Evolutionary conservation across 2,113 vertebrate genomes (phyloP), one percentile per base, ranked within the genome.

Genomic region (Sinocyclocheilus anshuiensis): DNA sequence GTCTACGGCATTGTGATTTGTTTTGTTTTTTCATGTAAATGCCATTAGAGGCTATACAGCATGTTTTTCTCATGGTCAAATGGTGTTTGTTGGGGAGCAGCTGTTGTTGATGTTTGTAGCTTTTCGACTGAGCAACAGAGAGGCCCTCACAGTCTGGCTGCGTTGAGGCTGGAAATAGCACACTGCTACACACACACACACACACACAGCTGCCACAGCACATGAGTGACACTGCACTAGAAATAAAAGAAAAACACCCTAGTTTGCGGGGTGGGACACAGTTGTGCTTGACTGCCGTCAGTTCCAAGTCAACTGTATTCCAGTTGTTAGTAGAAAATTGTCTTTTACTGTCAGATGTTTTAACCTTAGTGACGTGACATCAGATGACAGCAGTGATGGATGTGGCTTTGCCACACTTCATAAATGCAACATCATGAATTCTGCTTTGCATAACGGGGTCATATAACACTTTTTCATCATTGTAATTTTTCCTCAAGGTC

Each of bases 291-390:
- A 71, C 63, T 82, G 80, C 26, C 20, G 18, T 82, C 80, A 71
- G 63, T 82, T 82, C 3, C 5, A 6, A 71, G 26, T 55, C 24
- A 15, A 33, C 10, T 69, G 42, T 48, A 71, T 71, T 39, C 33
- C 55, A n/a, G 53, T 79, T 69, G 81, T 82, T 82, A 82, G 45
- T 82, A 42, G 63, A 55, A 55, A 69, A 82, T 82, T 82, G 63
- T 82, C 80, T 82, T 53, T 82, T 71, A 50, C 61, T 22, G 61
- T 67, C 16, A 22, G 42, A 81, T 50, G 77, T 79, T 61, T 65
- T 24, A 39, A 67, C 39, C 45, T 24, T 82, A 8, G 22, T 12
- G 48, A 39, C 4, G 1, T 24, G n/a, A 20, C 8, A 39, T 42
- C 26, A n/a, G n/a, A 20, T 77, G 75, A 77, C 75, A 20, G 48